Base-by-base conservation (phyloP, 2,888 invertebrate species). In the Eretmocerus hayati region DNA sequence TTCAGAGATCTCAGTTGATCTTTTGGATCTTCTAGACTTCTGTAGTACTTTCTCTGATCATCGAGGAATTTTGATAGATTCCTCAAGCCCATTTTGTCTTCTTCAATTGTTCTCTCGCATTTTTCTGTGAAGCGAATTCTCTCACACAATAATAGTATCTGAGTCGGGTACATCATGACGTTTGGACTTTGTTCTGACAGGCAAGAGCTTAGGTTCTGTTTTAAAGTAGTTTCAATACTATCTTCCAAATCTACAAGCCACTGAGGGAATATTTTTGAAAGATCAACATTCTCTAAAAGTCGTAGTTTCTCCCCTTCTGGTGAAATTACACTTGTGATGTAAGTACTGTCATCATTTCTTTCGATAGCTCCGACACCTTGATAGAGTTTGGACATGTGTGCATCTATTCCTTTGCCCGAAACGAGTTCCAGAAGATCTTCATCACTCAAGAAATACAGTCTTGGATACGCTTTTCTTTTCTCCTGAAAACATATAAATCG, bases 371-470 rank as follows among this genome's bases (percentile, higher is more conserved):
- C 82, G 47, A 91, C 85, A 2, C 93, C 93, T 23, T 94, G 91
- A 72, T 96, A 99, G 16, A 99, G 76, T 72, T 99, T 99, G 71
- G 93, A 93, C 57, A 99, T 79, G 70, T 99, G 97, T 0, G 86
- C 81, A 71, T 96, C 93, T 69, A 99, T 43, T 4, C 67, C 65
- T 35, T 62, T 67, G 4, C 64, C 67, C n/a, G 71, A 70, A 36
- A 99, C 79, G 53, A 99, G 81, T 75, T 99, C 97, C 48, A 99
- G 74, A 46, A 99, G 77, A 72, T 99, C 99, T 64, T 99, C 99
- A 66, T 99, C 97, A 51, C 95, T 95, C 55, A 99, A 78, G 69
- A 99, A 99, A 68, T 96, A 93, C 61, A 99, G 88, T 50, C 99
- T 78, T 6, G 99, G 95, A 74, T 99, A 99, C 41, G 84, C 80